Conservation (phyloP, 64 coral and sea anemone species). For the Actinia tenebrosa region DNA sequence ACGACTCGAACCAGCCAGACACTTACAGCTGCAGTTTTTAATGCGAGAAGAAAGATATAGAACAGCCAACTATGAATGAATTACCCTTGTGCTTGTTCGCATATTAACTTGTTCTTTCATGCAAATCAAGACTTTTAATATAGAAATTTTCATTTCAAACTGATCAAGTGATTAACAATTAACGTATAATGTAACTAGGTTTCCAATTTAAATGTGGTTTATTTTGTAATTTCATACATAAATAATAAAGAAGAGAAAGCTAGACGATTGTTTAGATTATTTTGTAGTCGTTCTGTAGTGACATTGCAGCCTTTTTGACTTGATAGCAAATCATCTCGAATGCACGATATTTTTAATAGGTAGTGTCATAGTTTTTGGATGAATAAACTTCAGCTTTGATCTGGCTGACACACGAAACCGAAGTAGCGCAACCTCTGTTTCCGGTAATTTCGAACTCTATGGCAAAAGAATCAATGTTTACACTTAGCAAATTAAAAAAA, state of each 20-base stretch:
- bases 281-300: background rate
- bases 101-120: background rate
- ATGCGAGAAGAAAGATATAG: background rate
- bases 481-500: constrained; percentile 2
- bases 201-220: constrained; percentile 7
- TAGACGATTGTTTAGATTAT: constrained; percentile 8
- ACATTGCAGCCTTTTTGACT: background rate
- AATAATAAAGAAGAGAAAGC: constrained; percentile 8
- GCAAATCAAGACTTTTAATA: constrained; percentile 15
- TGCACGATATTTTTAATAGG: background rate
- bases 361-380: constrained; percentile 5
- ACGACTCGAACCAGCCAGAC: background rate
- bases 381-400: background rate
- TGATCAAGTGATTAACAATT: constrained; percentile 10
- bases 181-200: constrained; percentile 13
- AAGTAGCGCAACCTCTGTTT: constrained; percentile 10
- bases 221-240: constrained; percentile 36
- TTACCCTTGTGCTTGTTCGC: background rate
- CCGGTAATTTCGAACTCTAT: constrained; percentile 4
- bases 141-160: background rate
- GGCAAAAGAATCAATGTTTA: constrained; percentile 13
- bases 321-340: background rate
- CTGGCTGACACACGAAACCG: background rate
- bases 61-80: background rate
- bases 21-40: constrained; percentile 4